Conservation (phyloP, 2,797 vertebrate species). For the Halcyon leucocephala region DNA sequence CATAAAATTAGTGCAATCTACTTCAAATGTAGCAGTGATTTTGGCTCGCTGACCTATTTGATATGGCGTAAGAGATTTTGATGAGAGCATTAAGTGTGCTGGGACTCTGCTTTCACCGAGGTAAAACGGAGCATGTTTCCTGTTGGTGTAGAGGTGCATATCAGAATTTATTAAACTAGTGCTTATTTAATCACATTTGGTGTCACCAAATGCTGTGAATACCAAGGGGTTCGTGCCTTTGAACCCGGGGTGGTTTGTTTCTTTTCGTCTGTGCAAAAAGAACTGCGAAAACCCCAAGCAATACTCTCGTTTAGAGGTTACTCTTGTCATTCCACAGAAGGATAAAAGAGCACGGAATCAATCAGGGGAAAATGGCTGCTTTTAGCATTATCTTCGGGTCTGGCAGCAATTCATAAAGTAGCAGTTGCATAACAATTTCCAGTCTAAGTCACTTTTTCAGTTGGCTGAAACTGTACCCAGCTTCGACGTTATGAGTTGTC, state of each 20-base stretch:
- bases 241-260: neutral
- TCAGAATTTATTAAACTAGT: neutral
- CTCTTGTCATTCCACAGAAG: neutral
- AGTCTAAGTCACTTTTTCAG: constrained; percentile 23
- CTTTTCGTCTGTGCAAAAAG: neutral
- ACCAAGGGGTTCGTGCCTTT: neutral
- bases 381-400: constrained; percentile 35
- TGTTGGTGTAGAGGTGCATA: neutral
- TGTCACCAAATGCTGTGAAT: neutral
- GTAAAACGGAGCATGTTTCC: neutral
- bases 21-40: neutral
- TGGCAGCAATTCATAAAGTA: constrained; percentile 16
- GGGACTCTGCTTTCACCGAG: neutral
- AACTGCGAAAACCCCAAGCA: neutral
- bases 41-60: neutral
- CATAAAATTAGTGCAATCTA: neutral
- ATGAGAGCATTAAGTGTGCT: neutral
- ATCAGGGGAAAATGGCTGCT: constrained; percentile 19
- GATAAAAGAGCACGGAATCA: neutral
- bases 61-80: neutral
- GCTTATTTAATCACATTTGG: neutral
- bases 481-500: constrained; percentile 30
- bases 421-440: constrained; percentile 43
- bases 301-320: neutral
- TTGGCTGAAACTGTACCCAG: constrained; percentile 21